Percentiles rank a stretch among this genome's conserved stretches.
These are phyloP conservation scores for Sebastes hubbsi DNA, from an alignment of 2,797 vertebrate species.

Conservation along the genomic window DNA sequence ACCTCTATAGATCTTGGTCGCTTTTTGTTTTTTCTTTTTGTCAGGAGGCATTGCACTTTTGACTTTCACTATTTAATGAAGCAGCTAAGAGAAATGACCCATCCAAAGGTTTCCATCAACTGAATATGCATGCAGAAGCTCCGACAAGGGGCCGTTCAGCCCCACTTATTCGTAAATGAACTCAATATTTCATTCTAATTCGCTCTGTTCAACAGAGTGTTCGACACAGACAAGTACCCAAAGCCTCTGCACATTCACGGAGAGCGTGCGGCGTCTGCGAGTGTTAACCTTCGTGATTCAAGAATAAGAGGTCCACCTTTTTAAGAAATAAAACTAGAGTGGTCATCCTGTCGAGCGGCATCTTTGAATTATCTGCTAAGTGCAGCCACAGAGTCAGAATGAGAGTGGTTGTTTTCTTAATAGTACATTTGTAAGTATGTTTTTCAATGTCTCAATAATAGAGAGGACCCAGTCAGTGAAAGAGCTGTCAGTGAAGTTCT, in stretches of 20 bases:
- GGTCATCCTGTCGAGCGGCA: slow-evolving; percentile 15
- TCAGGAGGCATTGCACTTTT: slow-evolving; percentile 73
- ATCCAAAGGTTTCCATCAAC: slow-evolving; percentile 80
- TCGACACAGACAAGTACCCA: slow-evolving; percentile 66
- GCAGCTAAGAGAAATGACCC: slow-evolving; percentile 83
- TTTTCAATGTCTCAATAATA: neutral
- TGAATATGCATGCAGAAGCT: slow-evolving; percentile 77
- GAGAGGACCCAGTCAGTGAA: neutral
- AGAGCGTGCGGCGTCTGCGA: slow-evolving; percentile 50
- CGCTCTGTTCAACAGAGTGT: slow-evolving; percentile 69
- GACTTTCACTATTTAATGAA: slow-evolving; percentile 84
- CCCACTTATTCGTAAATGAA: slow-evolving; percentile 84
- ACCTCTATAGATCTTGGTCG: slow-evolving; percentile 54
- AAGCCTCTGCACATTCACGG: slow-evolving; percentile 38
- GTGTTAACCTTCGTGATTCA: slow-evolving; percentile 53
- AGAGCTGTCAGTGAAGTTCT: neutral
- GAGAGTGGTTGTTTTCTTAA: slow-evolving; percentile 24
- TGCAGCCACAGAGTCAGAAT: slow-evolving; percentile 1
- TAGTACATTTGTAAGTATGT: slow-evolving; percentile 27
- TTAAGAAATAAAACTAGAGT: slow-evolving; percentile 29
- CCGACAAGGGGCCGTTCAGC: slow-evolving; percentile 78
- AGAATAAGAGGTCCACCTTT: slow-evolving; percentile 29
- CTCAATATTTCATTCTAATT: slow-evolving; percentile 83
- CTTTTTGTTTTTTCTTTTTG: slow-evolving; percentile 41
- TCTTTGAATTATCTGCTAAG: slow-evolving; percentile 24